These are phyloP conservation scores for Eupithecia centaureata DNA, from an alignment of 2,888 invertebrate species.

Conservation along the genomic window DNA sequence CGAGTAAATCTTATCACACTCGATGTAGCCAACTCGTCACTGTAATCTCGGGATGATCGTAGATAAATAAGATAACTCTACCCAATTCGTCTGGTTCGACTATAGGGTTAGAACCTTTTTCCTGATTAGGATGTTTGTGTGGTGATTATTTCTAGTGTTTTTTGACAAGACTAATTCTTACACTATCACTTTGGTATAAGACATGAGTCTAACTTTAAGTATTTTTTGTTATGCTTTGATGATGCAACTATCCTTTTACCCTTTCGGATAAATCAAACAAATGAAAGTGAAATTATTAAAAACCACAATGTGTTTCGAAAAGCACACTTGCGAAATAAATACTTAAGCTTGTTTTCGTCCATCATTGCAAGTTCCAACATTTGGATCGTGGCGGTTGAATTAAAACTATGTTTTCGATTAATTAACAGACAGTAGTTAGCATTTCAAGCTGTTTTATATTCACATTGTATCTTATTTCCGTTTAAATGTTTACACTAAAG, in stretches of 20 bases:
- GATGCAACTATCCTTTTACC: not conserved
- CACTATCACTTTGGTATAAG: too few relatives aligned
- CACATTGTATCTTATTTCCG: too few relatives aligned
- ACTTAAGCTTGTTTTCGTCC: not conserved
- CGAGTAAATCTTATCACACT: constrained; percentile 28
- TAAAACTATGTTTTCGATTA: too few relatives aligned
- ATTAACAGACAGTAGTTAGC: too few relatives aligned
- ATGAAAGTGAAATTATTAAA: too few relatives aligned
- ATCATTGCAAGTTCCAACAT: not conserved
- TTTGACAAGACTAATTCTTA: not conserved
- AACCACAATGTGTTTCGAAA: too few relatives aligned
- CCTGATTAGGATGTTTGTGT: not conserved
- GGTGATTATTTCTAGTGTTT: not conserved
- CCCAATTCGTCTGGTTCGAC: constrained; percentile 1
- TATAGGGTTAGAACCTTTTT: not conserved
- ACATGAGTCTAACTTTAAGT: not conserved
- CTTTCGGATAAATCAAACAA: too few relatives aligned
- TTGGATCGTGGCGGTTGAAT: not conserved
- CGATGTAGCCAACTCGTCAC: constrained; percentile 13
- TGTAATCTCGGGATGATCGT: constrained; percentile 6
- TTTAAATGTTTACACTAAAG: too few relatives aligned
- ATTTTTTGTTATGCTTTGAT: not conserved
- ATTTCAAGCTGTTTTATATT: too few relatives aligned
- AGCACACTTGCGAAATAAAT: too few relatives aligned
- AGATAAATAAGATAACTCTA: not conserved